Evolutionary conservation across 2,888 invertebrate genomes (phyloP).

Genomic region (Caenorhabditis afra): DNA sequence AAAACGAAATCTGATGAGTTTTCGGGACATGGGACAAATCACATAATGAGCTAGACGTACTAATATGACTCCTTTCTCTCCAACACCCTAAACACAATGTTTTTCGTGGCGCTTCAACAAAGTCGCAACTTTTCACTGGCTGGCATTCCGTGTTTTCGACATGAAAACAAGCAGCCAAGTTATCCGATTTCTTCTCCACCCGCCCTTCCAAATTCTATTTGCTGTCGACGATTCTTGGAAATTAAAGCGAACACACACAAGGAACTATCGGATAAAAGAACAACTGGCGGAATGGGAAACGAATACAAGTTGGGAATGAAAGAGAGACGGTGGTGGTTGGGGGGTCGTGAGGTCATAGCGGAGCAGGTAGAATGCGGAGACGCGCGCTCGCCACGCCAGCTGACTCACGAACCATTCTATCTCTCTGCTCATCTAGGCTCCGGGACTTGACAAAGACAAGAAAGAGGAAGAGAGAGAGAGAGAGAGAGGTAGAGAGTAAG

Average conservation of each 20-base stretch:
- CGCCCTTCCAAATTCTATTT: constrained; percentile 31
- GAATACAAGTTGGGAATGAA: constrained; percentile 42
- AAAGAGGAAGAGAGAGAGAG: background rate
- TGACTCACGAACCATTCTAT: constrained; percentile 56
- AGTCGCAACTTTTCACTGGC: constrained; percentile 14
- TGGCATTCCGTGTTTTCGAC: constrained; percentile 32
- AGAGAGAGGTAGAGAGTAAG: too few species aligned
- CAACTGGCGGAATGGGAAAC: background rate
- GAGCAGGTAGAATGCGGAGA: constrained; percentile 47
- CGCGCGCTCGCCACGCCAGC: constrained; percentile 31
- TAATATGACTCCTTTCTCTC: constrained; percentile 42
- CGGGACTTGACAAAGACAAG: constrained; percentile 26
- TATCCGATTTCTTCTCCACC: constrained; percentile 29
- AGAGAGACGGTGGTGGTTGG: too few species aligned
- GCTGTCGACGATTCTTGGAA: constrained; percentile 19
- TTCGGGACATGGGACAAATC: constrained; percentile 21
- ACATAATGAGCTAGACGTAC: constrained; percentile 30
- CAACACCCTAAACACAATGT: constrained; percentile 8
- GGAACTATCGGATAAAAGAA: constrained; percentile 1
- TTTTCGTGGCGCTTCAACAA: constrained; percentile 16
- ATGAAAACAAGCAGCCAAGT: constrained; percentile 40
- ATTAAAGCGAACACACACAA: constrained; percentile 4
- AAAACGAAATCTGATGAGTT: constrained; percentile 53
- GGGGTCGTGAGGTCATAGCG: constrained; percentile 48
- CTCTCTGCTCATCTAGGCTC: constrained; percentile 29